phyloP scores from a whole-genome alignment of 2,797 vertebrate species.

The Poliocrania exsul region DNA sequence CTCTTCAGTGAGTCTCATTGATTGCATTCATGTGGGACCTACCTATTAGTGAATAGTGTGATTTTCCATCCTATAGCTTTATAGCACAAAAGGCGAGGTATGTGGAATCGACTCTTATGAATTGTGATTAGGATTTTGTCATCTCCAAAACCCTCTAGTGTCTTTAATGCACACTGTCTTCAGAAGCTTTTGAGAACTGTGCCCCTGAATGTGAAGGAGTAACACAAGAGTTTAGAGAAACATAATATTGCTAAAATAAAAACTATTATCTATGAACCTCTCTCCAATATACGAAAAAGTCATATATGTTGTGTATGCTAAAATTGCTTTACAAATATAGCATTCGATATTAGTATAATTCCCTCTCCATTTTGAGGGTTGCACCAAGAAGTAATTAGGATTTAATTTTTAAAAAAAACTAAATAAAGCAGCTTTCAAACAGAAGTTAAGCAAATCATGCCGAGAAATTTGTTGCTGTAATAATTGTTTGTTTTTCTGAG shows the following conservation, averaged over 20 bases:
- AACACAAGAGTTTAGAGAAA: neutral
- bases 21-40: neutral
- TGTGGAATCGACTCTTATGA: neutral
- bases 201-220: neutral
- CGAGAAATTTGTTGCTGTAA: neutral
- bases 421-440: neutral
- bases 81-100: neutral
- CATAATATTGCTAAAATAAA: neutral
- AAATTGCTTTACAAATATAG: neutral
- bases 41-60: neutral
- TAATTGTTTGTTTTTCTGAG: neutral
- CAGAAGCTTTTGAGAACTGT: neutral
- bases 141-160: neutral
- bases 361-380: neutral
- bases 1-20: neutral
- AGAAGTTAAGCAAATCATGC: neutral
- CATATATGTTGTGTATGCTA: neutral
- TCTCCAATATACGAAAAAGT: neutral
- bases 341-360: neutral
- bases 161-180: neutral
- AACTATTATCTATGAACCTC: neutral
- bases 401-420: neutral
- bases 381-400: rapidly evolving
- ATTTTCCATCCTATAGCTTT: neutral
- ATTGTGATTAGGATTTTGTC: neutral